Conservation (phyloP, 2,113 vertebrate genomes). For the Ameiurus melas region DNA sequence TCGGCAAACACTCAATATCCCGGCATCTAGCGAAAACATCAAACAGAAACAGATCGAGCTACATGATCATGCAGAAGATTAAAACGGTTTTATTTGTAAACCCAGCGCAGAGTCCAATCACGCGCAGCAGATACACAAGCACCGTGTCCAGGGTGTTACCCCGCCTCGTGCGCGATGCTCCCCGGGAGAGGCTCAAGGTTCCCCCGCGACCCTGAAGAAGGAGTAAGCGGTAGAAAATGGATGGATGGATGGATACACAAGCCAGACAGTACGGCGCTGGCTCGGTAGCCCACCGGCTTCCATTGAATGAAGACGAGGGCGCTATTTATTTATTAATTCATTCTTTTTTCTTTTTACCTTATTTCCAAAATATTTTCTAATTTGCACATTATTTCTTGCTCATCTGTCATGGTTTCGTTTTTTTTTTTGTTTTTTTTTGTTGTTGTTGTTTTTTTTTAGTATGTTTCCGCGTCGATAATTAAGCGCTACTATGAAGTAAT, state of each 20-base stretch:
- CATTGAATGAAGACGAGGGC: background rate
- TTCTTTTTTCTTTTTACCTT: constrained; percentile 65
- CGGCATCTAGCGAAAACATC: background rate
- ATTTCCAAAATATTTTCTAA: constrained; percentile 90
- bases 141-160: no score
- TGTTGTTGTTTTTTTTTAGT: background rate
- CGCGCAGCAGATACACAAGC: background rate
- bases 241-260: background rate
- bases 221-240: no score
- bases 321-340: no score
- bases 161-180: no score
- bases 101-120: background rate
- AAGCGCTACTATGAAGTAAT: background rate
- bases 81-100: background rate
- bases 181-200: no score
- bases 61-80: background rate
- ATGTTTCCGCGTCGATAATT: background rate
- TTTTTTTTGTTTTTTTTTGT: no score
- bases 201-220: no score
- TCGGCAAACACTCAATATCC: background rate
- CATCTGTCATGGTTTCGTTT: constrained; percentile 75
- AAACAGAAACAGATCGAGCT: background rate
- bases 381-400: constrained; percentile 91
- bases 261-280: background rate
- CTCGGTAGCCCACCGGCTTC: constrained; percentile 4